phyloP scores from a whole-genome alignment of 2,888 invertebrate genomes.

The Phytoseiulus persimilis region DNA sequence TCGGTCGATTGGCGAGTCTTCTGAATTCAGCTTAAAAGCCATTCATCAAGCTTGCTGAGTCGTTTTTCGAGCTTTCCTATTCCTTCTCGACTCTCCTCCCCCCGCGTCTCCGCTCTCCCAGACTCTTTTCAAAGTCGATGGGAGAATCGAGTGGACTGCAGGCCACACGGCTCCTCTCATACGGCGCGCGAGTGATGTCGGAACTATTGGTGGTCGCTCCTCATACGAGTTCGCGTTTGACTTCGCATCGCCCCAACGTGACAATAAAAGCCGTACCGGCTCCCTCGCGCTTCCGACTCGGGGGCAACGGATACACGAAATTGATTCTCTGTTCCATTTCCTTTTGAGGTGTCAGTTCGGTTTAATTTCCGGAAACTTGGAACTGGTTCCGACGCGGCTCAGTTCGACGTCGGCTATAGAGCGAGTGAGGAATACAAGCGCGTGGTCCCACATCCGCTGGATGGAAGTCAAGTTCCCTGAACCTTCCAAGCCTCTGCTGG shows the following conservation, averaged over 20 bases:
- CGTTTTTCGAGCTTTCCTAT: slow-evolving; percentile 27
- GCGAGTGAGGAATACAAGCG: too few relatives aligned
- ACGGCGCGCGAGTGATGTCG: too few relatives aligned
- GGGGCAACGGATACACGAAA: slow-evolving; percentile 46
- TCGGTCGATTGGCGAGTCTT: too few relatives aligned
- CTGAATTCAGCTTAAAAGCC: too few relatives aligned
- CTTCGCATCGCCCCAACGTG: neutral
- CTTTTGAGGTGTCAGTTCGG: neutral
- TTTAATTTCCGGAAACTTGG: neutral
- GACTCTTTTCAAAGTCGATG: too few relatives aligned
- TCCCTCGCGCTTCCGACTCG: slow-evolving; percentile 61
- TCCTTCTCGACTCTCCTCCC: neutral
- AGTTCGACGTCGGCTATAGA: too few relatives aligned
- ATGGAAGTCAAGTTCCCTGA: neutral
- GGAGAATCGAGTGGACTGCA: too few relatives aligned
- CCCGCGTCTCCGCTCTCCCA: slow-evolving; percentile 50
- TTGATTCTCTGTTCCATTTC: neutral
- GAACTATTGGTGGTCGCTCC: too few relatives aligned
- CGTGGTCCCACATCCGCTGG: neutral
- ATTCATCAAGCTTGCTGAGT: slow-evolving; percentile 48
- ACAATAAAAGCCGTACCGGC: slow-evolving; percentile 48
- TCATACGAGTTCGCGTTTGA: slow-evolving; percentile 24
- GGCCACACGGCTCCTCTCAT: too few relatives aligned
- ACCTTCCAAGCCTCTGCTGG: neutral
- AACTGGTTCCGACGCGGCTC: too few relatives aligned